Percentiles rank a stretch among this genome's conserved stretches.
These are phyloP conservation scores for Porites cylindrica DNA, from an alignment of 92 coral and sea anemone genomes.

Conservation along the genomic window DNA sequence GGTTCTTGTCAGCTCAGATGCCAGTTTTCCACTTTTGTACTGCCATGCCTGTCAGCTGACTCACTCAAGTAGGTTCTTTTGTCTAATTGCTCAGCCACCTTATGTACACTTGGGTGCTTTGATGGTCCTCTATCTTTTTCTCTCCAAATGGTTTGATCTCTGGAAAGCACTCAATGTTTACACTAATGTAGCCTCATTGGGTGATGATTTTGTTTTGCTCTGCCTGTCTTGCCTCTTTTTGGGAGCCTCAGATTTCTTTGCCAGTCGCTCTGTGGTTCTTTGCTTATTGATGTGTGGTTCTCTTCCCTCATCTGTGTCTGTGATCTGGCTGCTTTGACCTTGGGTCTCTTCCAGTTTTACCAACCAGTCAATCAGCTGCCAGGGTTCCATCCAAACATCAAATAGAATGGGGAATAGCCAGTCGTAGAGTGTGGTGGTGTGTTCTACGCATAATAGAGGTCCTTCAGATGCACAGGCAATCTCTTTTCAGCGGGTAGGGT, in stretches of 20 bases:
- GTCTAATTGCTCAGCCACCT: constrained; percentile 9
- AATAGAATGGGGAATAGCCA: constrained; percentile 72
- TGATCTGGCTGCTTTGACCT: constrained; percentile 25
- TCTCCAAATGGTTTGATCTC: constrained; percentile 36
- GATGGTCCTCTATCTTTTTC: constrained; percentile 65
- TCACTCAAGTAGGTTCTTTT: neutral
- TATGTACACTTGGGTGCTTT: constrained; percentile 25
- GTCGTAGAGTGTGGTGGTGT: constrained; percentile 74
- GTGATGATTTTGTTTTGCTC: constrained; percentile 17
- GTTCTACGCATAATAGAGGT: constrained; percentile 77
- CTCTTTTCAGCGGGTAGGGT: constrained; percentile 51
- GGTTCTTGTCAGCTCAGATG: constrained; percentile 1
- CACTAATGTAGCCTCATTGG: constrained; percentile 1
- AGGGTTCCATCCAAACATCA: constrained; percentile 66
- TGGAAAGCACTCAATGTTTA: constrained; percentile 44
- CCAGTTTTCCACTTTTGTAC: constrained; percentile 47
- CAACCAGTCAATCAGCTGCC: constrained; percentile 56
- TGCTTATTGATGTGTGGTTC: constrained; percentile 47
- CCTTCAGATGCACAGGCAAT: constrained; percentile 76
- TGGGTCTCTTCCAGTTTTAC: neutral
- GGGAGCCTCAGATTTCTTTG: constrained; percentile 21
- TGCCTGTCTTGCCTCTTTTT: constrained; percentile 39
- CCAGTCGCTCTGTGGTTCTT: constrained; percentile 11
- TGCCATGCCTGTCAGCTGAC: constrained; percentile 56
- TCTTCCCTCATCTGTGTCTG: constrained; percentile 46